Percentiles rank a stretch among this genome's conserved stretches.
Evolutionary conservation across 2,797 vertebrate genomes (phyloP).

Genomic region (Hirundo rustica): DNA sequence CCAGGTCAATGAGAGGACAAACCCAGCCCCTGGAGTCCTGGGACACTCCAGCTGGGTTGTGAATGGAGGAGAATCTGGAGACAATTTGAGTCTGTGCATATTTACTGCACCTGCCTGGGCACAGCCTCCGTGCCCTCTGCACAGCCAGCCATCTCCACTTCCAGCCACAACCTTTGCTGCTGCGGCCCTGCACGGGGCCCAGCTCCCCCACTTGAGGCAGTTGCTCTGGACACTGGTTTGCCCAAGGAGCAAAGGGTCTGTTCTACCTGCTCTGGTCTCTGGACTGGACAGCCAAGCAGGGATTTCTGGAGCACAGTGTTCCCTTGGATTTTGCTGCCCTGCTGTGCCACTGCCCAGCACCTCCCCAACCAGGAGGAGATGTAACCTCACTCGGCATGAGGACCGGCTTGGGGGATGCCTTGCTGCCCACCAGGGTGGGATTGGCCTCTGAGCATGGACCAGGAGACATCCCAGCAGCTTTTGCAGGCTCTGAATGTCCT

Average conservation of each 20-base stretch:
- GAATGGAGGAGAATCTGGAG: too few species aligned
- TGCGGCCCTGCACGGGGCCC: fast-evolving
- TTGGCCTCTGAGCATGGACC: background rate
- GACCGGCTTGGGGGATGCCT: fast-evolving
- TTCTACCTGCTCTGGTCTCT: background rate
- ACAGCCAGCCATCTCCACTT: background rate
- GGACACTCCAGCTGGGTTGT: background rate
- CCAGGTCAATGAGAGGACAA: background rate
- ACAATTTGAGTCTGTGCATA: fast-evolving
- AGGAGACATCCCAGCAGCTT: background rate
- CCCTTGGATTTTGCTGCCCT: fast-evolving
- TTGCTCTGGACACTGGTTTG: background rate
- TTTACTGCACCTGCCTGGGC: background rate
- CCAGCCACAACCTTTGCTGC: background rate
- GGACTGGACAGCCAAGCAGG: background rate
- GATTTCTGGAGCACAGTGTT: background rate
- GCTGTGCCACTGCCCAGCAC: background rate
- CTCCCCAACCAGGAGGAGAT: background rate
- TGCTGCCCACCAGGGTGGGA: background rate
- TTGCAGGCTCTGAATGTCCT: background rate
- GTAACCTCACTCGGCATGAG: fast-evolving
- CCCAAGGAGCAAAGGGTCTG: background rate
- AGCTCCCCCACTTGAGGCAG: too few species aligned
- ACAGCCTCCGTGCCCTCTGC: background rate
- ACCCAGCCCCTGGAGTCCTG: background rate